Evolutionary conservation across 2,113 vertebrate species (phyloP).

Genomic region (Corythaeola cristata): DNA sequence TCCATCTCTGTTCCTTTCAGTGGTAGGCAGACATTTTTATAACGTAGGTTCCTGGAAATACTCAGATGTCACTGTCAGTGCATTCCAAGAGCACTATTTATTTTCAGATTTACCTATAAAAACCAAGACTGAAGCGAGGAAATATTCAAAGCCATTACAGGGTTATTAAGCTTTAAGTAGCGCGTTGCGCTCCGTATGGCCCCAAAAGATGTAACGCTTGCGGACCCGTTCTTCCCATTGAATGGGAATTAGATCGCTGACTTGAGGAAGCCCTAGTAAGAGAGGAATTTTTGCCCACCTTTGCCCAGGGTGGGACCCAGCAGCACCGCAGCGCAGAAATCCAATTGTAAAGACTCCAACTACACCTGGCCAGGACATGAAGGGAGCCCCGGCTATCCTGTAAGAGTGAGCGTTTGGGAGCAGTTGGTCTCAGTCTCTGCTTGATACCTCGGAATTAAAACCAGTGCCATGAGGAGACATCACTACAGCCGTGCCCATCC

Average conservation of each 20-base stretch:
- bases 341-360: background rate
- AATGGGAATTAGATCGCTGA: background rate
- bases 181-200: background rate
- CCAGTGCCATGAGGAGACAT: background rate
- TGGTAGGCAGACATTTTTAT: slow-evolving; percentile 19
- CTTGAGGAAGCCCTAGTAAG: background rate
- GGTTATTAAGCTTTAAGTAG: background rate
- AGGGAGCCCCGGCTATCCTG: background rate
- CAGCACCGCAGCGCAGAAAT: background rate
- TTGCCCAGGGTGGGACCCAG: background rate
- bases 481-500: background rate
- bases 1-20: slow-evolving; percentile 15
- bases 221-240: background rate
- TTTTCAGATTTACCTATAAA: slow-evolving; percentile 33
- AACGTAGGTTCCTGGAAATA: slow-evolving; percentile 46
- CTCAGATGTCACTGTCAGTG: slow-evolving; percentile 14
- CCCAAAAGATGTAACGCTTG: background rate
- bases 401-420: background rate
- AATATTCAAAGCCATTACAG: background rate
- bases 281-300: background rate
- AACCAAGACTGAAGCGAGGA: background rate
- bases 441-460: background rate
- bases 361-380: background rate
- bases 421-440: background rate
- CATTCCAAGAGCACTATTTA: background rate